phyloP scores from a whole-genome alignment of 1,140 invertebrate genomes.

The Drosophila parvula region DNA sequence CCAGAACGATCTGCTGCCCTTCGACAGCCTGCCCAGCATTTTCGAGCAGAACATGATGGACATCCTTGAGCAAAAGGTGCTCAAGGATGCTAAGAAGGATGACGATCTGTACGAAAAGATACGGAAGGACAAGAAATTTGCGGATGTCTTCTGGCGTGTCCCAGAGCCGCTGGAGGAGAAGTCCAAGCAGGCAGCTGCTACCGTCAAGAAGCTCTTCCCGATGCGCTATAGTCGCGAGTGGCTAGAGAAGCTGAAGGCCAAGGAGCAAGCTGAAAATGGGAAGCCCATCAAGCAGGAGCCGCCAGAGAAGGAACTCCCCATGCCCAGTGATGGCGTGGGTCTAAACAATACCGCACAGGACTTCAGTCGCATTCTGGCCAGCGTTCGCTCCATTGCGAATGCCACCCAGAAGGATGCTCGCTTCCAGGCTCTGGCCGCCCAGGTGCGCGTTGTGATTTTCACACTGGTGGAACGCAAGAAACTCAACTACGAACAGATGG shows the following conservation, averaged over 20 bases:
- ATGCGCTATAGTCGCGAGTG: conserved; percentile 62
- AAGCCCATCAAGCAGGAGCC: conserved; percentile 43
- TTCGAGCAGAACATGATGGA: conserved; percentile 75
- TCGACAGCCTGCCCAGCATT: conserved; percentile 68
- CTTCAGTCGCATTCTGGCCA: conserved; percentile 52
- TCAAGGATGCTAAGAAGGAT: conserved; percentile 3
- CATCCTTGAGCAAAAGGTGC: conserved; percentile 60
- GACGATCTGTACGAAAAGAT: conserved; percentile 32
- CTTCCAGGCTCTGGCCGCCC: conserved; percentile 54
- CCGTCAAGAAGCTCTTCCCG: conserved; percentile 69
- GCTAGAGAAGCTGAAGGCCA: conserved; percentile 63
- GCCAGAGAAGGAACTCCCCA: conserved; percentile 5
- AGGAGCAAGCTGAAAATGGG: conserved; percentile 38
- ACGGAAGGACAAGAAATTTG: conserved; percentile 54
- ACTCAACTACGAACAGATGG: conserved; percentile 42
- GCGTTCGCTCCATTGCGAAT: conserved; percentile 44
- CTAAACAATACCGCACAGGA: conserved; percentile 52
- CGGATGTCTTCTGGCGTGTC: conserved; percentile 69
- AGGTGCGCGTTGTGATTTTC: conserved; percentile 69
- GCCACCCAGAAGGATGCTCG: conserved; percentile 60
- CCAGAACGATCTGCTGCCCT: conserved; percentile 69
- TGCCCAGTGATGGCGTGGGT: conserved; percentile 53
- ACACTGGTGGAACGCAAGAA: conserved; percentile 60
- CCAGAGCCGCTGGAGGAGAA: conserved; percentile 67
- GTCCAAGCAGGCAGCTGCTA: conserved; percentile 60